phyloP scores from a whole-genome alignment of 1,140 invertebrate species.

The Rhizoglyphus robini region DNA sequence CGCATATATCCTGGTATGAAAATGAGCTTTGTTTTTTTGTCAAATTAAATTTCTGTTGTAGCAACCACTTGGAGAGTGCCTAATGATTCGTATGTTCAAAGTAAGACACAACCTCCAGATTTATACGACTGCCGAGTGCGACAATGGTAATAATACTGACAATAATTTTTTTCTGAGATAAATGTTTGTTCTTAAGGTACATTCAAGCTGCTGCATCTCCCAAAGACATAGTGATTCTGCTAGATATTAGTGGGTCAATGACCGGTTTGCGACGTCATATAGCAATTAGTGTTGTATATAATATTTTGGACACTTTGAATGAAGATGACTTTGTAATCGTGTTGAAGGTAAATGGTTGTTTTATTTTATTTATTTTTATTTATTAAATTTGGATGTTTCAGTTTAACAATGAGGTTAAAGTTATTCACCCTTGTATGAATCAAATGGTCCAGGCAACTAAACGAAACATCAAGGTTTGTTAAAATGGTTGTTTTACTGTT shows the following conservation, averaged over 20 bases:
- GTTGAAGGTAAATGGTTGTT: background rate
- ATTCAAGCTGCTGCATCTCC: slow-evolving; percentile 93
- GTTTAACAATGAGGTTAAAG: slow-evolving; percentile 30
- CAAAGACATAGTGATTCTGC: slow-evolving; percentile 88
- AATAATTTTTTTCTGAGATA: background rate
- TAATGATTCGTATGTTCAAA: background rate
- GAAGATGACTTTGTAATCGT: slow-evolving; percentile 71
- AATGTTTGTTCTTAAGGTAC: slow-evolving; percentile 39
- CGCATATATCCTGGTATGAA: slow-evolving; percentile 56
- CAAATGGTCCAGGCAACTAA: slow-evolving; percentile 70
- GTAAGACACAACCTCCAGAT: slow-evolving; percentile 42
- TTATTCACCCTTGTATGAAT: slow-evolving; percentile 62
- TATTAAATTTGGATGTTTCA: background rate
- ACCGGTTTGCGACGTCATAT: slow-evolving; percentile 79
- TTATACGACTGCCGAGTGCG: slow-evolving; percentile 69
- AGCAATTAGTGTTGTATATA: slow-evolving; percentile 69
- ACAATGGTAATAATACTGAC: slow-evolving; percentile 47
- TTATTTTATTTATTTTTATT: background rate
- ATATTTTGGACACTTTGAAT: slow-evolving; percentile 83
- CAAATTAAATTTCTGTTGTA: background rate
- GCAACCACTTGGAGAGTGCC: slow-evolving; percentile 14
- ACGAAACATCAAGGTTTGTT: slow-evolving; percentile 58
- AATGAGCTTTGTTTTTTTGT: background rate
- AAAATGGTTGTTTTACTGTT: background rate
- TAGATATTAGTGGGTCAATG: slow-evolving; percentile 97